Evolutionary conservation across 2,113 vertebrate species (phyloP), one percentile per base, ranked within the genome.

Genomic region (Synchiropus splendidus): DNA sequence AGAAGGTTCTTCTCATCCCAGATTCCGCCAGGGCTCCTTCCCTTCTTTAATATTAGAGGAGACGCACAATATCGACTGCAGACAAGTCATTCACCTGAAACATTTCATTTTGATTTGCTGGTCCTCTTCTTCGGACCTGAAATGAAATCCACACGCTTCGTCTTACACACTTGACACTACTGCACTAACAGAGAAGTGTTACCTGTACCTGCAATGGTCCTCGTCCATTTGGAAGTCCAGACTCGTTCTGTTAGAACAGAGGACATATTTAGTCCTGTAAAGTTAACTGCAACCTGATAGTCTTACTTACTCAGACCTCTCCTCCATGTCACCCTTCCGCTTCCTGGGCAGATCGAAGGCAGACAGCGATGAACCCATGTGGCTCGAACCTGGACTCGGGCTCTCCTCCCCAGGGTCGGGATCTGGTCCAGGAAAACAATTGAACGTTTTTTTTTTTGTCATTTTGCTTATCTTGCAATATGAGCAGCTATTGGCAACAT

Each of bases 51-150:
- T n/a, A n/a, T n/a, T n/a, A n/a, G 21, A 27, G 8, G 8, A 27
- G 21, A 27, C 8, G 21, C 8, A 27, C 8, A 27, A 27, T n/a
- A n/a, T n/a, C n/a, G n/a, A n/a, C n/a, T n/a, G n/a, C n/a, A n/a
- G n/a, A 27, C 4, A 27, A 27, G 8, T 5, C 8, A 27, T 27
- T 27, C 36, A 81, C 79, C 79, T 79, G 72, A 72, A 77, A 51
- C 79, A 79, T 70, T 74, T 68, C 36, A 79, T 66, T 64, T 79
- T 81, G 42, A 68, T 63, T 13, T 75, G 75, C 48, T 75, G 72
- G 51, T 79, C 79, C 5, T 79, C 76, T 34, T 30, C 76, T 17
- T 74, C 72, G 15, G 76, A 79, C 54, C 76, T 81, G 48, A 37
- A 45, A 53, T 6, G 15, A 41, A 51, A 17, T 39, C 4, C 6